These are phyloP conservation scores for Lophochroa leadbeateri DNA, from an alignment of 2,113 vertebrate species.

Conservation along the genomic window DNA sequence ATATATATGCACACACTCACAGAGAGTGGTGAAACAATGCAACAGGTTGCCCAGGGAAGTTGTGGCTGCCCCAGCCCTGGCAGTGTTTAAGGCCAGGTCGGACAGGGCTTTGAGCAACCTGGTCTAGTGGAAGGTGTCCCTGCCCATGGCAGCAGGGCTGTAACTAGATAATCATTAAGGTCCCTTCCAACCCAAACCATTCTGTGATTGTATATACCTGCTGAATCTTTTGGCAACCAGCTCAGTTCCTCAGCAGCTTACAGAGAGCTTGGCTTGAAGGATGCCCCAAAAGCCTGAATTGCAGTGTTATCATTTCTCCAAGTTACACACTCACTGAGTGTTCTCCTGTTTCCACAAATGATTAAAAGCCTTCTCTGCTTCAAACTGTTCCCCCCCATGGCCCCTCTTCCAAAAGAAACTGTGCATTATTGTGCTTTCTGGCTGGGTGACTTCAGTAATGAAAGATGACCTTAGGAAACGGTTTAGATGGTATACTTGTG, in stretches of 20 bases:
- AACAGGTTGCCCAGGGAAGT: not conserved
- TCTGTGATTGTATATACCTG: fast-evolving
- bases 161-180: not conserved
- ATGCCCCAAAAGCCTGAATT: not conserved
- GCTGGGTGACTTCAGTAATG: conserved; percentile 33
- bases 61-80: not conserved
- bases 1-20: not conserved
- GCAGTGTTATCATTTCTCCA: conserved; percentile 19
- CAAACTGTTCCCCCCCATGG: not conserved
- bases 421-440: conserved; percentile 49
- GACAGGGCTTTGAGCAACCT: not conserved
- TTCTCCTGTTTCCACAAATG: not conserved
- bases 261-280: not conserved
- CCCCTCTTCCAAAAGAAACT: not conserved
- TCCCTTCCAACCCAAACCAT: not conserved
- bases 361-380: conserved; percentile 1
- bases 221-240: not conserved
- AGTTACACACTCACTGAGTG: not conserved
- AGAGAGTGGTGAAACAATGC: not conserved
- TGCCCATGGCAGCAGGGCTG: not conserved
- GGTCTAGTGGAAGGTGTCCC: not conserved
- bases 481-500: conserved; percentile 35
- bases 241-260: not conserved
- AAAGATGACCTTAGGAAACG: conserved; percentile 44
- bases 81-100: not conserved